phyloP scores from a whole-genome alignment of 2,888 invertebrate species.

The Volucella zonaria region DNA sequence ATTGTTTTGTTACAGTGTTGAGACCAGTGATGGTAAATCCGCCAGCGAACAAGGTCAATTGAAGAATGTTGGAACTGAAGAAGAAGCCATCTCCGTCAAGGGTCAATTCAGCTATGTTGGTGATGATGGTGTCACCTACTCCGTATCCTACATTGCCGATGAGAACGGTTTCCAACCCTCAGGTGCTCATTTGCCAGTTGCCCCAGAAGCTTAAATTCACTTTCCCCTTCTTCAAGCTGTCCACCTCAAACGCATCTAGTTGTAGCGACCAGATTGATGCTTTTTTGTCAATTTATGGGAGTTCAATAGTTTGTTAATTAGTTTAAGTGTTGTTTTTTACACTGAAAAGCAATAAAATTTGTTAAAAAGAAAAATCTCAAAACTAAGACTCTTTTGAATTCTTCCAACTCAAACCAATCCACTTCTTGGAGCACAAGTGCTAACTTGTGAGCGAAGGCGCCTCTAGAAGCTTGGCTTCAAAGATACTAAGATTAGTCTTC shows the following conservation, averaged over 20 bases:
- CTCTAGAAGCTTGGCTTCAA: background rate
- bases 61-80: slow-evolving; percentile 84
- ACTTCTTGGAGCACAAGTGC: background rate
- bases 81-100: slow-evolving; percentile 83
- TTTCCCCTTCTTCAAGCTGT: slow-evolving; percentile 13
- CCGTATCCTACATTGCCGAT: slow-evolving; percentile 83
- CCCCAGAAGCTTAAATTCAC: slow-evolving; percentile 72
- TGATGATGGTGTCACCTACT: slow-evolving; percentile 85
- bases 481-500: too few species aligned
- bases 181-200: slow-evolving; percentile 79
- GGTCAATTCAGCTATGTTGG: slow-evolving; percentile 84
- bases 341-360: slow-evolving; percentile 50
- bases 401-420: background rate
- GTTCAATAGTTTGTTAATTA: slow-evolving; percentile 61
- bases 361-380: slow-evolving; percentile 43
- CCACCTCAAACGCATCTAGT: slow-evolving; percentile 37
- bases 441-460: slow-evolving; percentile 27
- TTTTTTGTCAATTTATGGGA: slow-evolving; percentile 34
- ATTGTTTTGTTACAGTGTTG: slow-evolving; percentile 73
- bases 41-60: slow-evolving; percentile 84
- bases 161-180: slow-evolving; percentile 83
- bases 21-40: slow-evolving; percentile 84
- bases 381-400: slow-evolving; percentile 5
- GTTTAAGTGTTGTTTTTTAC: slow-evolving; percentile 38
- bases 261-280: slow-evolving; percentile 41